A percentile compares a stretch with the other conserved stretches of the same genome.
Conservation (phyloP, 2,113 vertebrate genomes). For the Anarrhichthys ocellatus region DNA sequence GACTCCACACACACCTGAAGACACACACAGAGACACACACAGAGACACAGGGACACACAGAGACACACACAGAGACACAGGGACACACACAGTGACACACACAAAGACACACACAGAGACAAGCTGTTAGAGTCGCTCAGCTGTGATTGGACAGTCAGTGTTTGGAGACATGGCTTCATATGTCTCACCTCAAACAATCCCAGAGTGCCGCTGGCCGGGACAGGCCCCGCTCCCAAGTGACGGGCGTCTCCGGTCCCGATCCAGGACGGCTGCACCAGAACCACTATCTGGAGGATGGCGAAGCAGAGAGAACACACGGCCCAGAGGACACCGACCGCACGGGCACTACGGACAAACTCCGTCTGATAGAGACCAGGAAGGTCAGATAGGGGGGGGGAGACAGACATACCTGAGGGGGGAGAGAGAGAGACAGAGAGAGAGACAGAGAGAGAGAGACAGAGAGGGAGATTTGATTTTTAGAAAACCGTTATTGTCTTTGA, state of each 20-base stretch:
- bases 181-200: slow-evolving; percentile 84
- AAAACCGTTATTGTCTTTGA: no score
- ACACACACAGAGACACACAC: neutral
- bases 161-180: no score
- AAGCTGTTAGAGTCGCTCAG: neutral
- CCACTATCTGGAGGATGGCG: slow-evolving; percentile 86
- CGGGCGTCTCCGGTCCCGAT: slow-evolving; percentile 76
- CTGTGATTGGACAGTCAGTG: neutral
- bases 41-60: no score
- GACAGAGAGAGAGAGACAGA: no score
- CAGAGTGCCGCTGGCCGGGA: slow-evolving; percentile 79
- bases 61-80: no score
- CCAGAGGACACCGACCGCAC: slow-evolving; percentile 87
- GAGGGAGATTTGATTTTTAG: no score
- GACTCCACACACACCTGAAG: slow-evolving; percentile 83
- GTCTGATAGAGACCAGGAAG: slow-evolving; percentile 87
- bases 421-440: no score
- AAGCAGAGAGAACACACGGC: slow-evolving; percentile 87
- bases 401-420: slow-evolving; percentile 51
- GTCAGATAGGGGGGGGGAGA: slow-evolving; percentile 75
- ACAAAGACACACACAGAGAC: no score
- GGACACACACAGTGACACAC: no score
- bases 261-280: slow-evolving; percentile 88
- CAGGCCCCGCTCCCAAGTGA: slow-evolving; percentile 38
- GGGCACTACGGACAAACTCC: slow-evolving; percentile 85